Conservation (phyloP, 2,113 vertebrate species). For the Bubo scandiacus region DNA sequence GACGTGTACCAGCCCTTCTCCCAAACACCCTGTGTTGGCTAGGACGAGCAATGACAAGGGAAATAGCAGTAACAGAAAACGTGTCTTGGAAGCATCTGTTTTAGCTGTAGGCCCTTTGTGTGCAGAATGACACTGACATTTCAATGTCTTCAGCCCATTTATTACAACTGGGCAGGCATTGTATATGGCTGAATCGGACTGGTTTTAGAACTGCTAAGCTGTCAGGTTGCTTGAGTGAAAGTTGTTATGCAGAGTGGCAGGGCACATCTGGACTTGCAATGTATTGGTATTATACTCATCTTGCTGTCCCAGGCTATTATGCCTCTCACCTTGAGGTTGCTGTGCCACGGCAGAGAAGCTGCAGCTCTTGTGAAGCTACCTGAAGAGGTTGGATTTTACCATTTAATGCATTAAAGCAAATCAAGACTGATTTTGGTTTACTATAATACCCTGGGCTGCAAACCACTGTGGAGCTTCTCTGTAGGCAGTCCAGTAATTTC, state of each 20-base stretch:
- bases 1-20: background rate
- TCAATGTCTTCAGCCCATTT: background rate
- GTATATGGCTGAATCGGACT: background rate
- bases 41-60: background rate
- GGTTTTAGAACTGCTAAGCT: background rate
- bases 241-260: background rate
- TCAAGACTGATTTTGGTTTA: background rate
- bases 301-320: background rate
- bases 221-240: background rate
- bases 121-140: background rate
- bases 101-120: background rate
- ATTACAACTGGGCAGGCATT: background rate
- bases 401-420: background rate
- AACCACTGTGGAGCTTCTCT: background rate
- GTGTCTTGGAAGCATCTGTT: background rate
- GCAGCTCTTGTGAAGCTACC: background rate
- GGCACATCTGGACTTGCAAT: background rate
- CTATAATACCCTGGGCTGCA: background rate
- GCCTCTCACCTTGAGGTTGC: background rate
- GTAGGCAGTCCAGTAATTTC: background rate
- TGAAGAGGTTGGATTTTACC: background rate
- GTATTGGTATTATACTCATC: background rate
- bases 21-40: background rate
- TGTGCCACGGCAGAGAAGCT: background rate
- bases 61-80: background rate